A percentile compares a stretch with the other conserved stretches of the same genome.
phyloP scores from a whole-genome alignment of 2,113 vertebrate genomes.

The Aythya baeri region DNA sequence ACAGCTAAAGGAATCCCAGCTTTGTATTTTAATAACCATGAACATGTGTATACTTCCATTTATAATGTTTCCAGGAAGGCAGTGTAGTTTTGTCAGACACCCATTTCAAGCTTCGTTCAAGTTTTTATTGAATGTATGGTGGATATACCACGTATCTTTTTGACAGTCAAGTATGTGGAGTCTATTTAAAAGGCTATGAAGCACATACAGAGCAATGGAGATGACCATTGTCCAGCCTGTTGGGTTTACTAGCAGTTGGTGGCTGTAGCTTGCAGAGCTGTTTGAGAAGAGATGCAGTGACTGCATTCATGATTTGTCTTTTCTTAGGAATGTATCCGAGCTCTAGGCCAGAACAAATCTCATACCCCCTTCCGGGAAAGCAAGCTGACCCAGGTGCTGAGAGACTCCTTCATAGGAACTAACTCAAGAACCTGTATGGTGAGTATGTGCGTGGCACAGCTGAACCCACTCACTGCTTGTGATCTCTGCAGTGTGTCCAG shows the following conservation, averaged over 20 bases:
- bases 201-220: background rate
- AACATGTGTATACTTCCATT: background rate
- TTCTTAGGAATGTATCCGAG: conserved; percentile 93
- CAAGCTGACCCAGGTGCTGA: conserved; percentile 95
- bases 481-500: background rate
- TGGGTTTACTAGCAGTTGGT: background rate
- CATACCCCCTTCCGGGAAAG: conserved; percentile 97
- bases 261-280: background rate
- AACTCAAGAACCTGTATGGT: conserved; percentile 98
- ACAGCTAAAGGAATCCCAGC: background rate
- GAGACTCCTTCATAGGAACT: conserved; percentile 96
- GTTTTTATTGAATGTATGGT: background rate
- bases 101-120: background rate
- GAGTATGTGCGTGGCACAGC: background rate
- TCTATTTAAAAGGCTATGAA: background rate
- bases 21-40: background rate
- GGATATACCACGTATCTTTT: background rate
- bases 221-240: background rate
- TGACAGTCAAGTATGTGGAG: background rate
- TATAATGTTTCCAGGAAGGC: background rate
- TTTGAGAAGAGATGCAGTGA: background rate
- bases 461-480: background rate
- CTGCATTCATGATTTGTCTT: background rate
- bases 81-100: background rate
- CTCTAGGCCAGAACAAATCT: conserved; percentile 93